phyloP scores from a whole-genome alignment of 2,888 invertebrate genomes.

The Lepas anatifera region DNA sequence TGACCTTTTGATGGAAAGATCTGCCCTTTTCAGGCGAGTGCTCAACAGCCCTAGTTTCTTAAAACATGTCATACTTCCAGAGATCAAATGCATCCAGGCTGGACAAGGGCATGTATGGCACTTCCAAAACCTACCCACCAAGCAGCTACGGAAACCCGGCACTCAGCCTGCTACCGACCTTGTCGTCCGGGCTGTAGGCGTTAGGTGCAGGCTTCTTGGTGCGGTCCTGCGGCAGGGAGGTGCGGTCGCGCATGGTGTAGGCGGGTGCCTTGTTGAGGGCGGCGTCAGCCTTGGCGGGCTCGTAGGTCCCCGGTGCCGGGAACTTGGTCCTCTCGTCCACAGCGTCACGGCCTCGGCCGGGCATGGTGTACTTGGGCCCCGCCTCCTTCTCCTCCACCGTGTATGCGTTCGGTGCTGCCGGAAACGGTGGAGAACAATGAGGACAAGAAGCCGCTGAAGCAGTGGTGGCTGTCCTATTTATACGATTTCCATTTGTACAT shows the following conservation, averaged over 20 bases:
- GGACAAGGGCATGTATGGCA: no score
- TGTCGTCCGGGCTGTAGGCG: background rate
- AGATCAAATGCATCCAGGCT: no score
- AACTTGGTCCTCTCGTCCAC: background rate
- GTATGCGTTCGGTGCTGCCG: background rate
- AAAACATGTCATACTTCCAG: no score
- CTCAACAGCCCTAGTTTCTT: no score
- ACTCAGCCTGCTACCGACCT: background rate
- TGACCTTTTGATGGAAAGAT: no score
- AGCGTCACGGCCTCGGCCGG: background rate
- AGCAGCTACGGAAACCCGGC: no score
- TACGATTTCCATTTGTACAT: no score
- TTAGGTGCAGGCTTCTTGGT: background rate
- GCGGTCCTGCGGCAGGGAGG: background rate
- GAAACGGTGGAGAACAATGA: no score
- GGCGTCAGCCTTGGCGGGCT: background rate
- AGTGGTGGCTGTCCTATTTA: no score
- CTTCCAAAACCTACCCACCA: no score
- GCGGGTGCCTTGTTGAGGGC: background rate
- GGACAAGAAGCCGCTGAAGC: no score
- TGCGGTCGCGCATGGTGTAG: background rate
- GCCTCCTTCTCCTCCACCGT: background rate
- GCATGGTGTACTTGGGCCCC: background rate
- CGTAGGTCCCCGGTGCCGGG: background rate
- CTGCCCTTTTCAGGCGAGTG: no score